These are phyloP conservation scores for Sialis fuliginosa DNA, from an alignment of 2,888 invertebrate genomes.

Conservation along the genomic window DNA sequence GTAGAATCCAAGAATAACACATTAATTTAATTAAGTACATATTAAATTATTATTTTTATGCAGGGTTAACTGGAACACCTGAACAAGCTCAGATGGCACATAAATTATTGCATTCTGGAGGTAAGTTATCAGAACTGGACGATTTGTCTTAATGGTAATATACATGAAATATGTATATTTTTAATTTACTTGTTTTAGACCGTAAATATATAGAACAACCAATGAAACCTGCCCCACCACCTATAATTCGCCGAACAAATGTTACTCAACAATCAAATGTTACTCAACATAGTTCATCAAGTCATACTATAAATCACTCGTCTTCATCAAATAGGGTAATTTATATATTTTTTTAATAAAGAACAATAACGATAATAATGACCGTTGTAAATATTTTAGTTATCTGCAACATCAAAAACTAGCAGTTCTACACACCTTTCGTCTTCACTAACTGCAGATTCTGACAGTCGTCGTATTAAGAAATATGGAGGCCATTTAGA, in stretches of 20 bases:
- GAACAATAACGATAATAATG: not conserved
- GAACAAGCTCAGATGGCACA: conserved; percentile 73
- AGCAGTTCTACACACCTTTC: conserved; percentile 9
- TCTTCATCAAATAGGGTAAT: conserved; percentile 6
- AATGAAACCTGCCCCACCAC: conserved; percentile 59
- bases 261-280: conserved; percentile 23
- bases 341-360: not conserved
- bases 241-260: conserved; percentile 47
- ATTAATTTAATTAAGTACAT: conserved; percentile 1
- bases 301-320: conserved; percentile 13
- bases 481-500: conserved; percentile 55
- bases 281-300: conserved; percentile 29
- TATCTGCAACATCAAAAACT: conserved; percentile 1
- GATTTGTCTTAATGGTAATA: not conserved
- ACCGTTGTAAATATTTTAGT: not conserved
- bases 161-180: conserved; percentile 8
- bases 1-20: too few relatives aligned
- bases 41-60: conserved; percentile 15
- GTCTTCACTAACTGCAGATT: conserved; percentile 23
- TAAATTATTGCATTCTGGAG: conserved; percentile 75
- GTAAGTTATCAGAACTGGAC: conserved; percentile 15
- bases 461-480: conserved; percentile 32
- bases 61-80: conserved; percentile 58
- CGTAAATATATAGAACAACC: conserved; percentile 76
- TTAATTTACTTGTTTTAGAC: conserved; percentile 27